phyloP scores from a whole-genome alignment of 2,113 vertebrate genomes.

The Otocyon megalotis region DNA sequence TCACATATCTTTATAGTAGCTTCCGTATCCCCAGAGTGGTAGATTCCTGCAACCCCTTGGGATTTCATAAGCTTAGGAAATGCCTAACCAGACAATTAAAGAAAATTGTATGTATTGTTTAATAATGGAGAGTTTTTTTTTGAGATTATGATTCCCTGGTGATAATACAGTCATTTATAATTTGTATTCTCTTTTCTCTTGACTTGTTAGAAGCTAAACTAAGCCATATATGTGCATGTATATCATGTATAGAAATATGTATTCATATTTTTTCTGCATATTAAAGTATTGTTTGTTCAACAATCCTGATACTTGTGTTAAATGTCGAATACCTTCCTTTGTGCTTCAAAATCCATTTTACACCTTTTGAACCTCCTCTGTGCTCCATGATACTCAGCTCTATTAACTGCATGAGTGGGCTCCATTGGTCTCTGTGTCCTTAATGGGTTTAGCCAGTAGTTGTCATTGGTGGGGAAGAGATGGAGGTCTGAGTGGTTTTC shows the following conservation, averaged over 20 bases:
- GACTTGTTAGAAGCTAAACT: not conserved
- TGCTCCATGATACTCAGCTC: not conserved
- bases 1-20: not conserved
- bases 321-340: not conserved
- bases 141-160: not conserved
- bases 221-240: not conserved
- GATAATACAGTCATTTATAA: not conserved
- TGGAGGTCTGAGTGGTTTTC: not conserved
- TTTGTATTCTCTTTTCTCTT: not conserved
- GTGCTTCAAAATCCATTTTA: not conserved
- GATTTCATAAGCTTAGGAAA: not conserved
- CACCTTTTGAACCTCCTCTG: not conserved
- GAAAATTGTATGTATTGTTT: not conserved
- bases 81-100: constrained; percentile 48
- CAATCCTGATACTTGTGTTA: not conserved
- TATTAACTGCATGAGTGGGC: not conserved
- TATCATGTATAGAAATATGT: not conserved
- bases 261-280: not conserved
- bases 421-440: not conserved
- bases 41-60: not conserved
- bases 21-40: not conserved
- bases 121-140: not conserved
- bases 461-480: not conserved
- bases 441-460: not conserved
- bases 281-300: not conserved